Percentiles rank a stretch among this genome's conserved stretches.
Evolutionary conservation across 1,140 invertebrate genomes (phyloP).

Genomic region (Drosophila santomea): DNA sequence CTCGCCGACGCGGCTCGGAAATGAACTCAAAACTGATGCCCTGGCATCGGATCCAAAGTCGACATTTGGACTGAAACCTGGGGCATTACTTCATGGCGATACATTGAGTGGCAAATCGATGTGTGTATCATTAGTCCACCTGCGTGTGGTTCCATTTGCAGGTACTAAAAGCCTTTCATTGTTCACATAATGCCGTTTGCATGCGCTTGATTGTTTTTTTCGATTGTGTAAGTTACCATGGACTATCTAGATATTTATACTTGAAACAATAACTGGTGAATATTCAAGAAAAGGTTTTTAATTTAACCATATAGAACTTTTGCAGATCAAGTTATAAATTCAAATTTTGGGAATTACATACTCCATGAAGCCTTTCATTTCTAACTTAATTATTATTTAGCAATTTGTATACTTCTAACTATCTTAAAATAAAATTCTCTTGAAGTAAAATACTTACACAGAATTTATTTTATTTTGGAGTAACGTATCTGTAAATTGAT

Average conservation of each 20-base stretch:
- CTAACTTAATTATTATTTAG: no score
- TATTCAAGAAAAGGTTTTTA: neutral
- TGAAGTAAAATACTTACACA: no score
- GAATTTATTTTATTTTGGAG: no score
- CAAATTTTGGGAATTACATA: no score
- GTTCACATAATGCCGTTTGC: constrained; percentile 54
- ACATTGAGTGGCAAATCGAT: constrained; percentile 15
- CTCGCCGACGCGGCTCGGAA: constrained; percentile 4
- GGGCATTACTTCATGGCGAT: neutral
- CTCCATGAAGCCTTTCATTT: no score
- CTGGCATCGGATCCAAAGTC: constrained; percentile 9
- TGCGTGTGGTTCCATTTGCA: constrained; percentile 5
- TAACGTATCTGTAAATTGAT: no score
- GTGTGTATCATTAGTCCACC: constrained; percentile 39
- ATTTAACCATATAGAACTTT: neutral
- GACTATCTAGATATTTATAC: constrained; percentile 36
- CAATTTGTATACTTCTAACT: no score
- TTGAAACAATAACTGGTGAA: neutral
- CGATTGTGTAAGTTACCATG: constrained; percentile 26
- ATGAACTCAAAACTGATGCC: neutral
- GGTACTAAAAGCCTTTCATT: constrained; percentile 74
- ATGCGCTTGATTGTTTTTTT: constrained; percentile 45
- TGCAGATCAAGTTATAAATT: no score
- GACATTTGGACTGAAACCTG: constrained; percentile 11
- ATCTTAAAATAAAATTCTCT: neutral